Percentiles rank a stretch among this genome's conserved stretches.
Evolutionary conservation across 2,113 vertebrate species (phyloP).

Genomic region (Microtus oregoni): DNA sequence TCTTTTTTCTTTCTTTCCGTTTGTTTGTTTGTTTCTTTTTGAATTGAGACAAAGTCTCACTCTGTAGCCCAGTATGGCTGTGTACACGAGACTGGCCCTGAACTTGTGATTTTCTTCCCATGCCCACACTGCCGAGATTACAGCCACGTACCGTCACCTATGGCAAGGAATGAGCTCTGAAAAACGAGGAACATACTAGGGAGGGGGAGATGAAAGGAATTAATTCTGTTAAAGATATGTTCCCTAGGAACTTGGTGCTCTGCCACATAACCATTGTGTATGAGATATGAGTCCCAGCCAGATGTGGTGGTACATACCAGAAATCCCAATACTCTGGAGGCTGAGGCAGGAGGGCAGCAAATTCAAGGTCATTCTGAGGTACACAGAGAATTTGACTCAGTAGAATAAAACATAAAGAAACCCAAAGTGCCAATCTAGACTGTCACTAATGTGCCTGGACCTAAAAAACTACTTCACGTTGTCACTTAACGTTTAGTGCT

Average conservation of each 20-base stretch:
- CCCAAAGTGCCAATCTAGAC: neutral
- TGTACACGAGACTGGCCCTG: neutral
- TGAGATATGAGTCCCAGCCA: neutral
- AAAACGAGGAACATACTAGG: neutral
- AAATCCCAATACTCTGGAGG: neutral
- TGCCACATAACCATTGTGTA: neutral
- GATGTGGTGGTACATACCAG: neutral
- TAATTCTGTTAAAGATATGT: neutral
- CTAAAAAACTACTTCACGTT: neutral
- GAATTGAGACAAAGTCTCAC: neutral
- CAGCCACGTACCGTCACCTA: neutral
- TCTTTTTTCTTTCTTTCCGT: neutral
- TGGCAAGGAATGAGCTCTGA: neutral
- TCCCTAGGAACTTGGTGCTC: neutral
- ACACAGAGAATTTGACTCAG: neutral
- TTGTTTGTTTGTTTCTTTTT: neutral
- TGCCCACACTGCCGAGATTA: neutral
- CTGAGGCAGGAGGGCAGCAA: neutral
- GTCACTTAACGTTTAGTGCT: neutral
- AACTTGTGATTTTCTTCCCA: neutral
- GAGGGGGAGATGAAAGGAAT: neutral
- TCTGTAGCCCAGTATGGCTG: neutral
- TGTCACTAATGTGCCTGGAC: neutral
- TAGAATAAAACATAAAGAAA: neutral
- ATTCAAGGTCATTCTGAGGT: neutral